Conservation (phyloP, 2,797 vertebrate genomes). For the Chaunax sp. region DNA sequence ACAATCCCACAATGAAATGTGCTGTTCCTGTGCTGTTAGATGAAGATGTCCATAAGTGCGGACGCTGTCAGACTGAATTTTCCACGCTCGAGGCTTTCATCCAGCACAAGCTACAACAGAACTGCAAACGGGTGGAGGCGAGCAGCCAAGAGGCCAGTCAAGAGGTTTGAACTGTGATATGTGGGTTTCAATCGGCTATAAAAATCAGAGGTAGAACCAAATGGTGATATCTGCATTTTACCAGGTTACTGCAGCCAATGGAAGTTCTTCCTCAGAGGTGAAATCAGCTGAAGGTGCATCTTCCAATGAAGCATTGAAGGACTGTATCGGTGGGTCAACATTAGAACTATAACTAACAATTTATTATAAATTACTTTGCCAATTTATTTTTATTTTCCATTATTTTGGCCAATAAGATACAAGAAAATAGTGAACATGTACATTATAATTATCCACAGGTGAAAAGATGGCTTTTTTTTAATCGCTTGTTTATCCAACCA, state of each 20-base stretch:
- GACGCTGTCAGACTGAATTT: slow-evolving; percentile 95
- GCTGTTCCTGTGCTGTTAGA: slow-evolving; percentile 45
- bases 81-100: slow-evolving; percentile 94
- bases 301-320: slow-evolving; percentile 58
- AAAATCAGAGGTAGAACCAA: not conserved
- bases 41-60: slow-evolving; percentile 91
- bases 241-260: slow-evolving; percentile 58
- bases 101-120: slow-evolving; percentile 93
- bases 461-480: not conserved
- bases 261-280: slow-evolving; percentile 48
- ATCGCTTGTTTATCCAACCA: not conserved
- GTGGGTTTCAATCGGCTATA: not conserved
- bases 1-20: not conserved
- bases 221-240: not conserved
- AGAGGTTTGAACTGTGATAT: slow-evolving; percentile 38
- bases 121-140: slow-evolving; percentile 84
- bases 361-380: not conserved
- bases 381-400: not conserved
- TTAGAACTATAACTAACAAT: no score
- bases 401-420: not conserved
- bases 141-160: slow-evolving; percentile 50
- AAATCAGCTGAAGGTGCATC: slow-evolving; percentile 53
- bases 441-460: not conserved
- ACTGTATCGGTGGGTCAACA: slow-evolving; percentile 49
- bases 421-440: not conserved